Evolutionary conservation across 2,113 vertebrate genomes (phyloP).

Genomic region (Pedetes capensis): DNA sequence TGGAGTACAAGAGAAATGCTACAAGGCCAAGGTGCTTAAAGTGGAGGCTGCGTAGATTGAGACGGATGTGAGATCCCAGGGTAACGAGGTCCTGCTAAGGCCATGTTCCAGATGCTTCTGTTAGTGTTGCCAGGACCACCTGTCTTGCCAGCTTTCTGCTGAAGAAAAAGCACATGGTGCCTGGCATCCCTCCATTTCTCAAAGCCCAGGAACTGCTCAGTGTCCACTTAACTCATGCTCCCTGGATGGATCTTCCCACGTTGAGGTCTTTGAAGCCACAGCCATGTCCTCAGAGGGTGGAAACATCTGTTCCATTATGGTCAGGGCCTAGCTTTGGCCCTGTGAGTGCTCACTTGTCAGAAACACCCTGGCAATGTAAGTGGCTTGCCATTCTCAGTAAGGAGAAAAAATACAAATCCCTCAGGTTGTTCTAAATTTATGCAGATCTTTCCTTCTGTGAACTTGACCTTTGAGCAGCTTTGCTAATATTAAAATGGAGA

Average conservation of each 20-base stretch:
- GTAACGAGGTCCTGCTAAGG: no score
- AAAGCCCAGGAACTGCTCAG: no score
- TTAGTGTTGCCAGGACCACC: no score
- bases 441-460: neutral
- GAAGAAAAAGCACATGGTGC: neutral
- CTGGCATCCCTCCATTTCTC: neutral
- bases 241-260: neutral
- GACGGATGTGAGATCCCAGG: no score
- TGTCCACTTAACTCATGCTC: no score
- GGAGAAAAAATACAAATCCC: neutral
- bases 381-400: neutral
- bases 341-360: neutral
- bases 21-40: neutral
- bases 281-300: neutral
- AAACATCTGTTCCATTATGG: neutral
- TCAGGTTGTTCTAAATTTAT: neutral
- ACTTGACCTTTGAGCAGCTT: neutral
- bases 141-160: neutral
- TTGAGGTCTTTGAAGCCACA: neutral
- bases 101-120: neutral
- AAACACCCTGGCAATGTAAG: accelerated
- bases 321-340: neutral
- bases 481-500: neutral
- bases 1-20: neutral
- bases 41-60: neutral